Conservation (phyloP, 1,140 invertebrate species). For the Tenebrio molitor region DNA sequence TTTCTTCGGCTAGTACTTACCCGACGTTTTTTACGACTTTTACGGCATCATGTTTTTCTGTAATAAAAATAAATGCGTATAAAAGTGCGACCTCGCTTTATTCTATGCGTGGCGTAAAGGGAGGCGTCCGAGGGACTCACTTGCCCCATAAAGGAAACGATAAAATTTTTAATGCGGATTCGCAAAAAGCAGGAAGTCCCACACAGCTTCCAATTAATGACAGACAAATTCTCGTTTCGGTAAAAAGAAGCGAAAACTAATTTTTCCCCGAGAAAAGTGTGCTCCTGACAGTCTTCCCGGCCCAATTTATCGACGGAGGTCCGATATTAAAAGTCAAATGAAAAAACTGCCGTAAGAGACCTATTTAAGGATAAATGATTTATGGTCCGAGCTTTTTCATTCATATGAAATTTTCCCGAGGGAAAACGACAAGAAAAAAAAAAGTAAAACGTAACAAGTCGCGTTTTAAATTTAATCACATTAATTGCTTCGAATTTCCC, state of each 20-base stretch:
- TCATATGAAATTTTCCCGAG: too few relatives aligned
- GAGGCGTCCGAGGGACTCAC: neutral
- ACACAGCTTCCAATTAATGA: slow-evolving; percentile 4
- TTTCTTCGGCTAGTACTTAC: slow-evolving; percentile 13
- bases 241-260: too few relatives aligned
- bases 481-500: too few relatives aligned
- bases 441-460: too few relatives aligned
- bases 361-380: slow-evolving; percentile 29
- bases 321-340: neutral
- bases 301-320: neutral
- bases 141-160: slow-evolving; percentile 6
- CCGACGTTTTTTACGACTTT: slow-evolving; percentile 34
- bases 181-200: neutral
- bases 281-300: slow-evolving; percentile 3
- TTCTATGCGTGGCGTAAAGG: slow-evolving; percentile 6
- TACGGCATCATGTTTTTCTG: slow-evolving; percentile 31
- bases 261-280: neutral
- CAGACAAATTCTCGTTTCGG: too few relatives aligned
- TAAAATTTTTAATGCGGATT: neutral
- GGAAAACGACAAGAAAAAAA: too few relatives aligned
- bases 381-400: neutral
- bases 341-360: neutral
- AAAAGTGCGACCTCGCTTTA: slow-evolving; percentile 21
- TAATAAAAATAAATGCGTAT: slow-evolving; percentile 30
- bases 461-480: too few relatives aligned